Conservation (phyloP, 2,888 invertebrate genomes). For the Nomada lathburiana region DNA sequence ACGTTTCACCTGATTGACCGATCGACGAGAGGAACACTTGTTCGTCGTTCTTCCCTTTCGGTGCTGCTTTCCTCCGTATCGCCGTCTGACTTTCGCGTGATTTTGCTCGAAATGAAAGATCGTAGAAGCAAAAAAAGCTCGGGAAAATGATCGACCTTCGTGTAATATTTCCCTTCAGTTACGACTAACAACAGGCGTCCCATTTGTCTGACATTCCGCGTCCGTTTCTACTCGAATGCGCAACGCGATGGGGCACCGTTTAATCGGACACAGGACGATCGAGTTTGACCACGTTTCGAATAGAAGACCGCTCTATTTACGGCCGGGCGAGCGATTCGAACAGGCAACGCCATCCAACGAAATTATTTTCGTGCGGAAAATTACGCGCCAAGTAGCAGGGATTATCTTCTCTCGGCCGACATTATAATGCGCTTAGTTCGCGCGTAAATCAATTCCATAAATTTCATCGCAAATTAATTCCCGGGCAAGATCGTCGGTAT, state of each 20-base stretch:
- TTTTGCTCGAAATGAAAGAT: neutral
- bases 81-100: neutral
- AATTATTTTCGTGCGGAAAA: conserved; percentile 30
- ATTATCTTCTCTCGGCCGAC: conserved; percentile 31
- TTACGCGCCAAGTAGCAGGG: conserved; percentile 20
- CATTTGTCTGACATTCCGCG: conserved; percentile 47
- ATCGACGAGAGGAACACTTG: conserved; percentile 30
- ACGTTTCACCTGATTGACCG: conserved; percentile 58
- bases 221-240: conserved; percentile 56
- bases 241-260: conserved; percentile 14
- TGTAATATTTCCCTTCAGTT: no score
- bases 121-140: no score
- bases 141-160: no score
- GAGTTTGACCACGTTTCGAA: neutral
- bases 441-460: conserved; percentile 47
- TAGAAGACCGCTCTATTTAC: no score
- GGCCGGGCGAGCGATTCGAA: no score
- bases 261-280: conserved; percentile 31
- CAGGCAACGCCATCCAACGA: neutral
- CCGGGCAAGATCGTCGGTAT: conserved; percentile 47
- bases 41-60: conserved; percentile 3
- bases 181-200: neutral
- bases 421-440: conserved; percentile 48
- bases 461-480: conserved; percentile 47
- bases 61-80: neutral